These are phyloP conservation scores for Melanotaenia parkinsoni DNA, from an alignment of 2,797 vertebrate genomes.

Conservation along the genomic window DNA sequence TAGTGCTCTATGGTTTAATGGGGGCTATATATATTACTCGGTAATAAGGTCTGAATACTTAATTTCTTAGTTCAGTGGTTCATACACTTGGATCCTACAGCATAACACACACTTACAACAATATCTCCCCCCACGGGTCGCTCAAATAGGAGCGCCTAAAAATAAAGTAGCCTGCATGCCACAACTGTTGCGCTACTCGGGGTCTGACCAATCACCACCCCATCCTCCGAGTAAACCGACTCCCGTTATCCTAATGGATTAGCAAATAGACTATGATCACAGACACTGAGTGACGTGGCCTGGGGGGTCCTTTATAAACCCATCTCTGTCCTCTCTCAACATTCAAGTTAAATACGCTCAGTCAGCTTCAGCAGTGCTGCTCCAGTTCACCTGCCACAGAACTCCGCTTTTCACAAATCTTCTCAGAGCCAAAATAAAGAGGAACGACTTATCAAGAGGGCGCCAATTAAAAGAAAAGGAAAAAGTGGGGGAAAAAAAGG, in stretches of 20 bases:
- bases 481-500: conserved; percentile 9
- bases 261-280: conserved; percentile 83
- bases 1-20: too few species aligned
- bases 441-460: conserved; percentile 65
- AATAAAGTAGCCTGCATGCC: conserved; percentile 76
- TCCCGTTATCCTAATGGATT: conserved; percentile 70
- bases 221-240: conserved; percentile 68
- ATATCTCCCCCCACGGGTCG: conserved; percentile 25
- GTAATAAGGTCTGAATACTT: conserved; percentile 12
- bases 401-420: conserved; percentile 27
- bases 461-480: conserved; percentile 78
- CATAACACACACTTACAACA: conserved; percentile 73
- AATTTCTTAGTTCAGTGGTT: conserved; percentile 76
- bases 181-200: conserved; percentile 68
- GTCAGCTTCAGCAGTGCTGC: conserved; percentile 47
- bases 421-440: conserved; percentile 58
- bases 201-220: conserved; percentile 74
- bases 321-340: conserved; percentile 56
- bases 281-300: conserved; percentile 84
- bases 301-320: conserved; percentile 77
- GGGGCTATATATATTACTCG: too few species aligned
- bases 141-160: conserved; percentile 83
- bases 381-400: conserved; percentile 56
- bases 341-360: conserved; percentile 70
- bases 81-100: conserved; percentile 55